Conservation (phyloP, 2,888 invertebrate genomes). For the Phaonia tiefii region DNA sequence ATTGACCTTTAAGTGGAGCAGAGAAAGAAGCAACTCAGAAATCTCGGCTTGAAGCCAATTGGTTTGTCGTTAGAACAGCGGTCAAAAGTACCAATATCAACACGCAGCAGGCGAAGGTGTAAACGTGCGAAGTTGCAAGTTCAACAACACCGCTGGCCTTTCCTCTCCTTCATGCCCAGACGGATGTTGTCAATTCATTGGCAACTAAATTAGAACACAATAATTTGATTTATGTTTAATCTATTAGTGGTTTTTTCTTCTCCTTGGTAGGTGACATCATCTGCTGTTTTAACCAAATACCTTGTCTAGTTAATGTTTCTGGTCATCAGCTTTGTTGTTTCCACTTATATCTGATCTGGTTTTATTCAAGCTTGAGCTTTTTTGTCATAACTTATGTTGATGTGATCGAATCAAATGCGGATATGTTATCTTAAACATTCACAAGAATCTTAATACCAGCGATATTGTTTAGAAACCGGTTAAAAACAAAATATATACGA, state of each 20-base stretch:
- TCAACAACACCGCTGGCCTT: constrained; percentile 41
- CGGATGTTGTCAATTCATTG: too few species aligned
- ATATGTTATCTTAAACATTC: constrained; percentile 5
- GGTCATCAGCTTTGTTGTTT: background rate
- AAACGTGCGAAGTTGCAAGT: constrained; percentile 21
- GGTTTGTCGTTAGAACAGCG: constrained; percentile 4
- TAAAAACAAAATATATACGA: constrained; percentile 20
- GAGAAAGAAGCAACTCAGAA: background rate
- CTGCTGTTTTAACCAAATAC: background rate
- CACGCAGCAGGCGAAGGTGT: background rate
- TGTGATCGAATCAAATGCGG: constrained; percentile 23
- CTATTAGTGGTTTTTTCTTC: background rate
- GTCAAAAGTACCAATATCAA: background rate
- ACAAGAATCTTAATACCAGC: background rate
- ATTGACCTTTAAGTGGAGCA: constrained; percentile 33
- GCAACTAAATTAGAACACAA: too few species aligned
- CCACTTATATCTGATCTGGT: constrained; percentile 8
- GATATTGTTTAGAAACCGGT: background rate
- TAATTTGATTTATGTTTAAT: too few species aligned
- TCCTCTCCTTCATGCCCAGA: background rate
- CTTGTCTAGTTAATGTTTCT: background rate
- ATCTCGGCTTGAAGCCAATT: too few species aligned
- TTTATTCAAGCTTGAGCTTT: constrained; percentile 12
- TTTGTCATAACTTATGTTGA: background rate
- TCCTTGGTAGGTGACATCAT: constrained; percentile 26